These are phyloP conservation scores for Nerophis ophidion DNA, from an alignment of 2,113 vertebrate genomes.

Conservation along the genomic window DNA sequence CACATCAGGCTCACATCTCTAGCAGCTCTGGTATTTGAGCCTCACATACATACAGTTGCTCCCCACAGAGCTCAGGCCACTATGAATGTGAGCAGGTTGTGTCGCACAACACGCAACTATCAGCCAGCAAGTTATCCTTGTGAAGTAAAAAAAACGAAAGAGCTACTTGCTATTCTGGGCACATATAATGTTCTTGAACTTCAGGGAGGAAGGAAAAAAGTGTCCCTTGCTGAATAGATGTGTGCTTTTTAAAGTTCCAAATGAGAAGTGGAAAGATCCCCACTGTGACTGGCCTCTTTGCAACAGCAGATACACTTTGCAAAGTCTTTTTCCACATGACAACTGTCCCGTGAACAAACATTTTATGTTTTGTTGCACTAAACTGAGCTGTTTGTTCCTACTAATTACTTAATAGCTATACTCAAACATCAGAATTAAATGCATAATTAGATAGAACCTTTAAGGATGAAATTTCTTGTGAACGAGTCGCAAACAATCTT, in stretches of 20 bases:
- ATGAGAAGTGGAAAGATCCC: conserved; percentile 46
- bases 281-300: conserved; percentile 7
- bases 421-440: no score
- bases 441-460: no score
- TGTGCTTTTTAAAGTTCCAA: conserved; percentile 45
- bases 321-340: not conserved
- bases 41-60: conserved; percentile 34
- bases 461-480: no score
- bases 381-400: no score
- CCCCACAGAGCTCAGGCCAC: conserved; percentile 19
- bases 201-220: conserved; percentile 33
- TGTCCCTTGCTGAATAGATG: conserved; percentile 51
- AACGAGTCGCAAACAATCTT: no score
- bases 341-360: not conserved
- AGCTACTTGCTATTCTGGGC: conserved; percentile 75
- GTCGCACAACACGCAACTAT: conserved; percentile 27
- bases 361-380: no score
- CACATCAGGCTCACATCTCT: conserved; percentile 41
- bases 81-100: conserved; percentile 33
- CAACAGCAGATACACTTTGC: not conserved
- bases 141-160: conserved; percentile 39
- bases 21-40: conserved; percentile 50
- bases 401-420: no score
- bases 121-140: conserved; percentile 51
- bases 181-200: conserved; percentile 71